Evolutionary conservation across 2,797 vertebrate genomes (phyloP).

Genomic region (Galaxias olidus): DNA sequence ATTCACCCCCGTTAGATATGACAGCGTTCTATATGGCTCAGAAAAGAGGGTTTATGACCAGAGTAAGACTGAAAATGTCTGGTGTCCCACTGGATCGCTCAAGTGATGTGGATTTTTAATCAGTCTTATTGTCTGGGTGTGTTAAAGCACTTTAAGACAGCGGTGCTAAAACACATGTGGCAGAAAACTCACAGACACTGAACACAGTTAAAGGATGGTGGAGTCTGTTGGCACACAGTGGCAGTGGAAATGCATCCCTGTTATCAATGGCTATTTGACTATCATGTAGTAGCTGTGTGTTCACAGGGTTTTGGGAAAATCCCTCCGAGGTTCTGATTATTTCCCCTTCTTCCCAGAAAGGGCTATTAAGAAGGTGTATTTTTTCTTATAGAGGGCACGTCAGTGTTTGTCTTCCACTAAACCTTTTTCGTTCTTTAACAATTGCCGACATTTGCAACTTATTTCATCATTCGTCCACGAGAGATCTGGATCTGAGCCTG

Average conservation of each 20-base stretch:
- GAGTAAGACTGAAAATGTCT: slow-evolving; percentile 34
- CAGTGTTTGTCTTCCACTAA: slow-evolving; percentile 25
- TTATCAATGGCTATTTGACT: too few species aligned
- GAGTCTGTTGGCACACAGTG: not conserved
- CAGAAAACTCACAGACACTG: not conserved
- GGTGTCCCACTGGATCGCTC: slow-evolving; percentile 34
- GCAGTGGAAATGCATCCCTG: too few species aligned
- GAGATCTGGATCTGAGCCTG: slow-evolving; percentile 18
- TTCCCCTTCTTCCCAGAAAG: not conserved
- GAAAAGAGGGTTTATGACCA: slow-evolving; percentile 36
- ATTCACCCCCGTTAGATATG: slow-evolving; percentile 16
- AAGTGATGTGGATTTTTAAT: slow-evolving; percentile 6
- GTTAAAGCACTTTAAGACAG: too few species aligned
- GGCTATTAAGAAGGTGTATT: slow-evolving; percentile 13
- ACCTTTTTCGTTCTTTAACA: not conserved
- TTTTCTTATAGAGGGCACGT: slow-evolving; percentile 16
- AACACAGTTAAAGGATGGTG: not conserved
- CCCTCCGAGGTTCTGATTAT: too few species aligned
- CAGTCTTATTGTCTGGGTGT: slow-evolving; percentile 4
- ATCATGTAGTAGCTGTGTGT: too few species aligned
- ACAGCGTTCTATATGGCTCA: slow-evolving; percentile 23
- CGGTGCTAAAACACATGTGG: not conserved
- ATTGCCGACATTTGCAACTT: slow-evolving; percentile 24
- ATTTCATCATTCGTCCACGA: slow-evolving; percentile 34
- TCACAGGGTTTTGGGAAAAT: slow-evolving; percentile 1